Conservation (phyloP, 2,888 invertebrate species). For the Sesia apiformis region DNA sequence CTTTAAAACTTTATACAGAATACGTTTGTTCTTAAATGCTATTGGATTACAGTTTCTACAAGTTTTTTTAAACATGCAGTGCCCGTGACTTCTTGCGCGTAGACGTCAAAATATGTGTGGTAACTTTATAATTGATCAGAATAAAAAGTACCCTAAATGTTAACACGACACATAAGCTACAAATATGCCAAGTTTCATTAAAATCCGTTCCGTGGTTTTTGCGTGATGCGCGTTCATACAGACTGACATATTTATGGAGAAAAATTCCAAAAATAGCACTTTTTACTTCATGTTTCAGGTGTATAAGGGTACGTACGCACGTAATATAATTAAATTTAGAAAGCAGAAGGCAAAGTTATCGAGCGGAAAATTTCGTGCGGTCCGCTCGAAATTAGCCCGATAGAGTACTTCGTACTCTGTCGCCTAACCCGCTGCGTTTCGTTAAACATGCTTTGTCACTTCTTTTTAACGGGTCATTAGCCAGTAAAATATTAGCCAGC, state of each 20-base stretch:
- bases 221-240: too few species aligned
- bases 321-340: slow-evolving; percentile 12
- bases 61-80: too few species aligned
- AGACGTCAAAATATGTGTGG: too few species aligned
- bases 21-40: not conserved
- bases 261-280: too few species aligned
- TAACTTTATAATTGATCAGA: too few species aligned
- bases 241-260: too few species aligned
- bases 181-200: too few species aligned
- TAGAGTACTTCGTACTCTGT: slow-evolving; percentile 10
- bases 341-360: slow-evolving; percentile 17
- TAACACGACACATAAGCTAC: too few species aligned
- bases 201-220: too few species aligned
- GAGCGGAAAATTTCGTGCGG: slow-evolving; percentile 26
- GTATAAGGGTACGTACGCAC: slow-evolving; percentile 3
- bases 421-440: slow-evolving; percentile 9
- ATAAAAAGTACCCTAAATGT: too few species aligned
- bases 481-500: not conserved
- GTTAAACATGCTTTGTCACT: slow-evolving; percentile 8
- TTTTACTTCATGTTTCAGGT: not conserved
- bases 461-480: slow-evolving; percentile 5
- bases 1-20: not conserved
- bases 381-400: slow-evolving; percentile 17
- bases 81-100: too few species aligned
- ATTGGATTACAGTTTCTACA: not conserved